phyloP scores from a whole-genome alignment of 2,888 invertebrate species.

The Chaetogeoica ovagalla region DNA sequence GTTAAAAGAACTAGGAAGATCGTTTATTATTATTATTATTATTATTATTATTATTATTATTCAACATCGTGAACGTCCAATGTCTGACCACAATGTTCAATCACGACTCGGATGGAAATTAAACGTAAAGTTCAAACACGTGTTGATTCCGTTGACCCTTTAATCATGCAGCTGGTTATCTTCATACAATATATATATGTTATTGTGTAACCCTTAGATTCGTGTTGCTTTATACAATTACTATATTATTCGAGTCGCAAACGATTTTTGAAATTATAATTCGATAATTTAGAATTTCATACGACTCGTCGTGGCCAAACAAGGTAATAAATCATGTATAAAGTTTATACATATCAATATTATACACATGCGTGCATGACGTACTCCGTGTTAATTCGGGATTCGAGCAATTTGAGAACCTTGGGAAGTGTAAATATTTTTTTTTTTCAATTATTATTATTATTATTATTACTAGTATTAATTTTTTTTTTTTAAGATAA shows the following conservation, averaged over 20 bases:
- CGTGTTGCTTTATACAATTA: background rate
- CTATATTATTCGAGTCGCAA: background rate
- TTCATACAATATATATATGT: background rate
- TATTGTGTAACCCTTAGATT: conserved; percentile 1
- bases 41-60: background rate
- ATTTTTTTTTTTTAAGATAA: conserved; percentile 13
- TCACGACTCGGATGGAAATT: conserved; percentile 8
- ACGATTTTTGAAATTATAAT: conserved; percentile 8
- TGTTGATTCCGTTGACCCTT: conserved; percentile 24
- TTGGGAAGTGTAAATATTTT: conserved; percentile 14
- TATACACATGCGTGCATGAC: background rate
- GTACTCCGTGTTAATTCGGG: conserved; percentile 1
- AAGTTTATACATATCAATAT: background rate
- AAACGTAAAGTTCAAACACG: conserved; percentile 34
- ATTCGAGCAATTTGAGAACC: conserved; percentile 3
- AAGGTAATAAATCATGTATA: conserved; percentile 26
- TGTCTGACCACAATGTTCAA: conserved; percentile 7
- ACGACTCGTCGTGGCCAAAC: background rate
- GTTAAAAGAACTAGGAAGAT: background rate
- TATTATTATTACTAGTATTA: too few species aligned
- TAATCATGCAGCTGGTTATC: background rate
- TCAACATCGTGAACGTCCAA: background rate
- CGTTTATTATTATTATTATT: background rate
- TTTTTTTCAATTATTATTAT: background rate
- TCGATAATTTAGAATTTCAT: conserved; percentile 7